Percentiles rank a stretch among this genome's conserved stretches.
These are phyloP conservation scores for Eurois occulta DNA, from an alignment of 2,888 invertebrate species.

Conservation along the genomic window DNA sequence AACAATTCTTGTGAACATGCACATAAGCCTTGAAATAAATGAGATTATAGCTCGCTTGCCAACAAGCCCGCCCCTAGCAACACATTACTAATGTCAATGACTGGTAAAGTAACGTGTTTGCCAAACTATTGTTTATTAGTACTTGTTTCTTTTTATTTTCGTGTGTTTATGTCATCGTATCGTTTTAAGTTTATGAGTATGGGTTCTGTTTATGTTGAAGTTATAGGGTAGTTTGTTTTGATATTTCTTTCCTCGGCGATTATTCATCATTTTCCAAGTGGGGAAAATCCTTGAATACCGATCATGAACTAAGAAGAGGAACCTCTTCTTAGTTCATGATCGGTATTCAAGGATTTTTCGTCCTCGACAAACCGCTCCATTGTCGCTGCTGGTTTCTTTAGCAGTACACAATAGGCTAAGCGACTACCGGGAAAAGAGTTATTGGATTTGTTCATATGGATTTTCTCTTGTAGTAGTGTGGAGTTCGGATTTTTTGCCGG, in stretches of 20 bases:
- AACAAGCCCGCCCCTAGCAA: constrained; percentile 35
- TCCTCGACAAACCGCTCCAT: background rate
- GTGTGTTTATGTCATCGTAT: constrained; percentile 43
- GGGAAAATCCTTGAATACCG: no score
- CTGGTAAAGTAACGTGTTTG: constrained; percentile 23
- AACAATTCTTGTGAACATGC: background rate
- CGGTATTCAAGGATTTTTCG: background rate
- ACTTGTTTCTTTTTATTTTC: constrained; percentile 39
- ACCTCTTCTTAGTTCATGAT: background rate
- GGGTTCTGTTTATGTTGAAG: constrained; percentile 21
- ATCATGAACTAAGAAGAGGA: no score
- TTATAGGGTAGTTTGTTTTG: constrained; percentile 24
- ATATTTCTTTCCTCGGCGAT: background rate
- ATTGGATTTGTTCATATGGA: no score
- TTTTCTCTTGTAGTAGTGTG: no score
- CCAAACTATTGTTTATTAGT: constrained; percentile 48
- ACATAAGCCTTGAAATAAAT: constrained; percentile 31
- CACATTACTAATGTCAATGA: constrained; percentile 33
- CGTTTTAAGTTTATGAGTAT: constrained; percentile 32
- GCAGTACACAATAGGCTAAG: background rate
- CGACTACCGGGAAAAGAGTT: background rate
- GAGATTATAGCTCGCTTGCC: constrained; percentile 31
- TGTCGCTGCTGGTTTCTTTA: background rate
- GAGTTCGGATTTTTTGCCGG: background rate
- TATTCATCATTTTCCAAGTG: background rate